Base-by-base conservation (phyloP, 2,888 invertebrate species). In the Lepetodrilus schrolli region DNA sequence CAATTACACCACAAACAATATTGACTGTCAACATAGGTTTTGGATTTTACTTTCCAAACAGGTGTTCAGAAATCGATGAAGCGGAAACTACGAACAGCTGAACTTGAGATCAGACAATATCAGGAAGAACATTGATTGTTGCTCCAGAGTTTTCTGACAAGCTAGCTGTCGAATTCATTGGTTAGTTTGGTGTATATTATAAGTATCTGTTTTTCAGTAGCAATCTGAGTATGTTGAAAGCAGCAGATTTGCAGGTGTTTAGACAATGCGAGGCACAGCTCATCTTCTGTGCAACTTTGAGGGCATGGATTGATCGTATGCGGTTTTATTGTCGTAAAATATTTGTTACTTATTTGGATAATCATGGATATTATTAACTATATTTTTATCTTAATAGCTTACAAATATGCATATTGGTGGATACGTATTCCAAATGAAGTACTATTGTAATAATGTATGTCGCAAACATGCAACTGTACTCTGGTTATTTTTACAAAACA, bases 231-330 rank as follows among this genome's bases (percentile, higher is more conserved):
- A 34, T 34, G 17, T 26, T 34, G 17, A n/a, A 10, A 34, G 58
- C 58, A 58, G 7, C 58, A 30, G 58, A 58, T 58, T 34, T 23
- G 17, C 26, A 34, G 17, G 34, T 26, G 58, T 30, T 17, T 58
- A 17, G 17, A 58, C 58, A 58, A 58, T 58, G 58, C 23, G 34
- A 58, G 30, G 26, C 30, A 17, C 58, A 58, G 26, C 34, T 58
- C 58, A 30, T 58, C 58, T 58, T 30, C 30, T 34, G n/a, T n/a
- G 34, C 17, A 58, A 58, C 58, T 58, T 26, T 34, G 58, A 58
- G 58, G 58, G 58, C 58, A 58, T 58, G 58, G 58, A 58, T 58
- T 58, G 58, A 58, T 58, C 58, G 58, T 58, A 58, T 30, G 30
- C 58, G 58, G 58, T 58, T 58, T 58, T 30, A 58, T 17, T 58